Evolutionary conservation across 2,888 invertebrate species (phyloP), one percentile per base, ranked within the genome.

Genomic region (Rotaria macrura): DNA sequence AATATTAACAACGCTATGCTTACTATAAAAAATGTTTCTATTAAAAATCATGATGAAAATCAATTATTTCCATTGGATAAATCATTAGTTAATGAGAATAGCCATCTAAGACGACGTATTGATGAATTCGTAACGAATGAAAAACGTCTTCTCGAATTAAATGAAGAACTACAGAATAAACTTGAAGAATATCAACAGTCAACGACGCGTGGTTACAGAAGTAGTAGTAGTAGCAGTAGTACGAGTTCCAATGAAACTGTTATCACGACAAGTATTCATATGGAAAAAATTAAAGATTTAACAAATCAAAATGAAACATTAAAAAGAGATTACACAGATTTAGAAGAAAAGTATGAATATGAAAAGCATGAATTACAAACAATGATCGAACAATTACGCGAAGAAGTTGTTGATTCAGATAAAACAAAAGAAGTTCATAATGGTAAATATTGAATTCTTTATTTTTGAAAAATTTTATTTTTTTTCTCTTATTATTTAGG

Each of bases 311-410:
- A 12, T 25, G 43, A 79, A 43, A 43, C 23, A 43, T 79, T 43
- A n/a, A 1, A 79, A 79, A 79, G 4, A 43, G 10, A 25, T 25
- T 43, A n/a, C 14, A 9, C n/a, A 43, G 43, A 79, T n/a, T 23
- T 79, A 40, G n/a, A 23, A 79, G 79, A 79, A 79, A 79, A 79
- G n/a, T 79, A 40, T 43, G 79, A 79, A 25, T 79, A 79, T 79
- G 79, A 79, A n/a, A 79, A 79, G n/a, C 79, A 43, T n/a, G 79
- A 79, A 43, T 43, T 79, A 79, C 40, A 79, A 79, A 43, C 43
- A 23, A 79, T 79, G 40, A 10, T 79, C n/a, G 79, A 79, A 43
- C 79, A 79, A 79, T 79, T 79, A 43, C 79, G 79, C 43, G 43
- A 40, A n/a, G 79, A 79, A 20, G 43, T 79, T 20, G 23, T 25